phyloP scores from a whole-genome alignment of 2,113 vertebrate genomes.

The Agapornis roseicollis region DNA sequence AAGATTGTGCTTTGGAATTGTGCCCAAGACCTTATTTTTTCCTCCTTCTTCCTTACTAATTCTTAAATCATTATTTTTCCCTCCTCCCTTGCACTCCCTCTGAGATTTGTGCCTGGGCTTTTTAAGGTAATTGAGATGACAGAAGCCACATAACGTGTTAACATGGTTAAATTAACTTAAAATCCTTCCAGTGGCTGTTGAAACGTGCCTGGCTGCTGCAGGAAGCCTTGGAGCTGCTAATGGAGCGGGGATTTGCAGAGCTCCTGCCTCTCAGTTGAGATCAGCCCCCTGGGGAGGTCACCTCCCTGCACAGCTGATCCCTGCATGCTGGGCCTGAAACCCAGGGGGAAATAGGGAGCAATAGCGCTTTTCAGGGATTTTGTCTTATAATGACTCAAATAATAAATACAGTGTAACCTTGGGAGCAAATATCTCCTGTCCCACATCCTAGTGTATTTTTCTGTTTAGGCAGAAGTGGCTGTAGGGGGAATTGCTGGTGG shows the following conservation, averaged over 20 bases:
- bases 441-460: fast-evolving
- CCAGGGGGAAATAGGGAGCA: background rate
- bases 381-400: background rate
- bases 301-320: fast-evolving
- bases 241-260: background rate
- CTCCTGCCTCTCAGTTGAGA: background rate
- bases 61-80: background rate
- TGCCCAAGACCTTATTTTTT: background rate
- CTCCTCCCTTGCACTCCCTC: background rate
- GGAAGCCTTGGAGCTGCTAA: background rate
- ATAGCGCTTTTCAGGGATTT: background rate
- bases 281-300: background rate
- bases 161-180: background rate
- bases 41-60: fast-evolving
- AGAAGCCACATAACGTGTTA: background rate
- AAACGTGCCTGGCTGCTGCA: background rate
- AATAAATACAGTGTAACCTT: fast-evolving
- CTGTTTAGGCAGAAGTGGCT: background rate
- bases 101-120: background rate
- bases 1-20: background rate
- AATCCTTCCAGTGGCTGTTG: background rate
- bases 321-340: background rate
- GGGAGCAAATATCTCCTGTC: background rate
- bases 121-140: conserved; percentile 8
- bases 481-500: fast-evolving